A percentile compares a stretch with the other conserved stretches of the same genome.
phyloP scores from a whole-genome alignment of 2,113 vertebrate species.

The Dicerorhinus sumatrensis region DNA sequence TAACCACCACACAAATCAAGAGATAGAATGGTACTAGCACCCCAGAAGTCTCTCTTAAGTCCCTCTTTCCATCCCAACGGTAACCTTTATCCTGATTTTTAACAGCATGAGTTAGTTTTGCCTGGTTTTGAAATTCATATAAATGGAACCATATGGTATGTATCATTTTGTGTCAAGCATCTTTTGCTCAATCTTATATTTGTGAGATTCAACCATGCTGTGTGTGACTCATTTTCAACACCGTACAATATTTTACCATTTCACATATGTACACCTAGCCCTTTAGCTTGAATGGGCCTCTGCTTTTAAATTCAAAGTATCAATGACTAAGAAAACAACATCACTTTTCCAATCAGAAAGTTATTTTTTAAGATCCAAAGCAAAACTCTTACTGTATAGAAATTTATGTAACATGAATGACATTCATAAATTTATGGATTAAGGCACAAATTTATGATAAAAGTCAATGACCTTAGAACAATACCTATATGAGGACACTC shows the following conservation, averaged over 20 bases:
- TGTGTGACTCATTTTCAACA: not conserved
- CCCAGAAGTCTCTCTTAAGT: not conserved
- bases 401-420: slow-evolving; percentile 7
- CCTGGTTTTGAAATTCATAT: not conserved
- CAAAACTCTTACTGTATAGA: not conserved
- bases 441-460: not conserved
- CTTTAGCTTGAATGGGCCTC: not conserved
- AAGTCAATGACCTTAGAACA: not conserved
- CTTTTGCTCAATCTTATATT: not conserved
- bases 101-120: not conserved
- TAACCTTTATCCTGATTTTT: not conserved
- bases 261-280: not conserved
- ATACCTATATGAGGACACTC: not conserved
- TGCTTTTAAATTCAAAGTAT: slow-evolving; percentile 42
- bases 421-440: not conserved
- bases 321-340: slow-evolving; percentile 5
- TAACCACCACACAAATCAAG: not conserved
- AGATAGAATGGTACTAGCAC: not conserved
- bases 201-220: not conserved
- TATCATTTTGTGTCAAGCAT: not conserved
- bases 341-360: not conserved
- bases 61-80: not conserved
- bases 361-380: slow-evolving; percentile 1
- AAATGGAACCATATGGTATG: not conserved
- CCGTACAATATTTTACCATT: not conserved